Evolutionary conservation across 2,888 invertebrate species (phyloP).

Genomic region (Nemapogon koenigi): DNA sequence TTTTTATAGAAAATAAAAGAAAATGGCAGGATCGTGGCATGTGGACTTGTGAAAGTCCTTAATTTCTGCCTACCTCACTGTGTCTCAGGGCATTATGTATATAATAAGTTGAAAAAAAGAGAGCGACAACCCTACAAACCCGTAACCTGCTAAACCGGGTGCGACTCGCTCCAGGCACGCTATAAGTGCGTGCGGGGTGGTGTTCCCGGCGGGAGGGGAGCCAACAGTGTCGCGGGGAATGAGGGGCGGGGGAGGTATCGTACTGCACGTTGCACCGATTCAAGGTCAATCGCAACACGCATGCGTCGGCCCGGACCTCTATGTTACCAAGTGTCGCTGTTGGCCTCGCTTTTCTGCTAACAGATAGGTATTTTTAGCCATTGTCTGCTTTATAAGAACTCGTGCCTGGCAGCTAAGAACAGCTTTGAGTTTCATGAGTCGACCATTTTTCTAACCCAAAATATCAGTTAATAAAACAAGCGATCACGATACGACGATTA

Average conservation of each 20-base stretch:
- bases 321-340: conserved; percentile 19
- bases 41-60: too few species aligned
- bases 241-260: conserved; percentile 23
- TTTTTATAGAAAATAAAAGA: too few species aligned
- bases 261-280: conserved; percentile 58
- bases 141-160: conserved; percentile 57
- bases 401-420: too few species aligned
- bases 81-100: too few species aligned
- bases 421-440: too few species aligned
- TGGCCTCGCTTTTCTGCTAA: conserved; percentile 25
- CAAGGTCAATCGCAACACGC: conserved; percentile 59
- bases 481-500: too few species aligned
- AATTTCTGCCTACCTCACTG: too few species aligned
- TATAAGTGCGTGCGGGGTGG: conserved; percentile 18
- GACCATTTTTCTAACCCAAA: too few species aligned
- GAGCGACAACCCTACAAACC: not conserved
- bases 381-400: conserved; percentile 41
- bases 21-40: too few species aligned
- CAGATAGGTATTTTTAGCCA: conserved; percentile 17
- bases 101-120: not conserved
- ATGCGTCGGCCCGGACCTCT: conserved; percentile 36
- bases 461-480: too few species aligned
- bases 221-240: conserved; percentile 15
- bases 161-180: conserved; percentile 18
- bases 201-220: conserved; percentile 26